Percentiles rank a stretch among this genome's conserved stretches.
These are phyloP conservation scores for Carassius auratus DNA, from an alignment of 2,113 vertebrate genomes.

Conservation along the genomic window DNA sequence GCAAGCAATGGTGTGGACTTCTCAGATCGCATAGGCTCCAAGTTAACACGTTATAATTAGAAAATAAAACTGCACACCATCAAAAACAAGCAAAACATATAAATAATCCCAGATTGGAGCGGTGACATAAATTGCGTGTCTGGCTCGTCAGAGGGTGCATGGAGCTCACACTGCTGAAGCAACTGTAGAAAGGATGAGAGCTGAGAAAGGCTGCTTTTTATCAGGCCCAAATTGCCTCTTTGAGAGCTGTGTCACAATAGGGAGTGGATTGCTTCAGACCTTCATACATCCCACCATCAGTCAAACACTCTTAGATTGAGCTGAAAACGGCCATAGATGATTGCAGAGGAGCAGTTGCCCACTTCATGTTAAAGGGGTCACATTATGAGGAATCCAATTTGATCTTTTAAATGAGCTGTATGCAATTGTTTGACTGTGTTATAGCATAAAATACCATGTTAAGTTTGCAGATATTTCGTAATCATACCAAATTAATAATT, in stretches of 20 bases:
- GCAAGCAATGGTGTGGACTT: conserved; percentile 30
- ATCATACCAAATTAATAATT: neutral
- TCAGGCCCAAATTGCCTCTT: conserved; percentile 39
- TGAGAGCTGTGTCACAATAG: conserved; percentile 45
- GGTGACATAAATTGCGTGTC: conserved; percentile 35
- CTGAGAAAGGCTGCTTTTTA: conserved; percentile 36
- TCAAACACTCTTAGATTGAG: conserved; percentile 39
- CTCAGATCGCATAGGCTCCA: conserved; percentile 29
- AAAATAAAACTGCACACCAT: conserved; percentile 7
- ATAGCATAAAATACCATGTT: too few species aligned
- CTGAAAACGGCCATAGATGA: conserved; percentile 7
- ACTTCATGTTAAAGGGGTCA: conserved; percentile 22
- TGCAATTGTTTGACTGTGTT: neutral
- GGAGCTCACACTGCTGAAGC: conserved; percentile 51
- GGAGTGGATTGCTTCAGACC: conserved; percentile 36
- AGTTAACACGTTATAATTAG: conserved; percentile 44
- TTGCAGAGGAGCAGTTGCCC: conserved; percentile 14
- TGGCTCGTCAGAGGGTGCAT: conserved; percentile 24
- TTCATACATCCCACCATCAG: conserved; percentile 33
- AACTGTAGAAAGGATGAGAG: conserved; percentile 48
- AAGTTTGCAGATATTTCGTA: too few species aligned
- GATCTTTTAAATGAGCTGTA: neutral
- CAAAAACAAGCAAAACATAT: conserved; percentile 42
- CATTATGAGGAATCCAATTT: neutral
- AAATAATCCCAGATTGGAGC: conserved; percentile 51